Percentiles rank a stretch among this genome's conserved stretches.
These are phyloP conservation scores for Cuculus canorus DNA, from an alignment of 2,797 vertebrate genomes.

Conservation along the genomic window DNA sequence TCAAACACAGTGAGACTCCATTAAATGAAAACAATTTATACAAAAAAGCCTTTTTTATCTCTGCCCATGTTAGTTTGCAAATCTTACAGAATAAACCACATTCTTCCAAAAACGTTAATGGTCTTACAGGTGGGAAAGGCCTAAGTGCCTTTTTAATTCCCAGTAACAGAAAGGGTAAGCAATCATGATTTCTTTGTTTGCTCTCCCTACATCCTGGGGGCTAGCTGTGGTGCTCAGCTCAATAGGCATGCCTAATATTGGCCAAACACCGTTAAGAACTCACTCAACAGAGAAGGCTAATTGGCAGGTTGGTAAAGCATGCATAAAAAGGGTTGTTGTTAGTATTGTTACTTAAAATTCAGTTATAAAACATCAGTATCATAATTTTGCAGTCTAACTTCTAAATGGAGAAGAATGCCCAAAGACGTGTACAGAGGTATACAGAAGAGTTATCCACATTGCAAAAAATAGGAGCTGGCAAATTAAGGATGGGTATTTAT, in stretches of 20 bases:
- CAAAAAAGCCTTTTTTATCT: neutral
- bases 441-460: neutral
- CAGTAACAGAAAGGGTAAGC: neutral
- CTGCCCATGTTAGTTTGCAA: neutral
- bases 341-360: neutral
- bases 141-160: neutral
- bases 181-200: neutral
- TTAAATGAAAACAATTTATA: constrained; percentile 11
- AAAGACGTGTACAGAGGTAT: neutral
- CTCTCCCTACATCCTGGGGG: neutral
- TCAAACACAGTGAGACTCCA: neutral
- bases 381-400: neutral
- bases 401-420: neutral
- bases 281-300: neutral
- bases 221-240: neutral
- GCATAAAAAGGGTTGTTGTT: neutral
- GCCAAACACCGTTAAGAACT: neutral
- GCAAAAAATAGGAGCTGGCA: neutral
- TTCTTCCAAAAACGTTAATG: neutral
- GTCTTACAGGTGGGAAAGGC: neutral
- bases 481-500: neutral
- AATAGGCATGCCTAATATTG: neutral
- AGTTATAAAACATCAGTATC: neutral
- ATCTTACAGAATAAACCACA: neutral
- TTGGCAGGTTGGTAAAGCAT: neutral